These are phyloP conservation scores for Zootoca vivipara DNA, from an alignment of 2,113 vertebrate species.

Conservation along the genomic window DNA sequence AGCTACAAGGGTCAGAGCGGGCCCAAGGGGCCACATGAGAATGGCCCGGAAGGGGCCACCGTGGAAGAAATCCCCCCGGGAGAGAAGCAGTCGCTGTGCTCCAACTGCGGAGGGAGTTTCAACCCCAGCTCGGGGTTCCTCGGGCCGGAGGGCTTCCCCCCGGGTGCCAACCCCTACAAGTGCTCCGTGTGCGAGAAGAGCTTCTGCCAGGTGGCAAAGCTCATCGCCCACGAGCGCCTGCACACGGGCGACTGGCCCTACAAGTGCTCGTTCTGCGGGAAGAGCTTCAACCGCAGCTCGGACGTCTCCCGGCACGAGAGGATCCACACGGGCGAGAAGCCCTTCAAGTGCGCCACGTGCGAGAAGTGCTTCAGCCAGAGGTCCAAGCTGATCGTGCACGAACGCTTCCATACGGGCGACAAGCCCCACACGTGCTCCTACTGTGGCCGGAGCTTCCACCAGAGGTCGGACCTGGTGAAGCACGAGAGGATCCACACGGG, in stretches of 20 bases:
- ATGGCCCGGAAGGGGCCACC: background rate
- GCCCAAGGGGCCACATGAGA: background rate
- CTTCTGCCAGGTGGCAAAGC: conserved; percentile 12
- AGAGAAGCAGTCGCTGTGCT: background rate
- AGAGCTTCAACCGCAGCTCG: conserved; percentile 27
- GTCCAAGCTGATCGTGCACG: conserved; percentile 29
- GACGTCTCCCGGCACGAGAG: conserved; percentile 23
- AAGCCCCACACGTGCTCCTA: conserved; percentile 29
- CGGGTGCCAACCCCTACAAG: background rate
- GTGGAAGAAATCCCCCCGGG: rapidly evolving
- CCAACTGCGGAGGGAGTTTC: conserved; percentile 13
- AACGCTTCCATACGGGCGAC: conserved; percentile 7
- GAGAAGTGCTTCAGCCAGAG: conserved; percentile 31
- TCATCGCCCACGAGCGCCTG: conserved; percentile 16
- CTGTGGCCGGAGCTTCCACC: conserved; percentile 25
- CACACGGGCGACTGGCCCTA: conserved; percentile 21
- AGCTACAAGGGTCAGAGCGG: background rate
- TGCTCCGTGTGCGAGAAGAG: conserved; percentile 17
- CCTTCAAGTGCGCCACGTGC: conserved; percentile 16
- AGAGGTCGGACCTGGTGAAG: conserved; percentile 14
- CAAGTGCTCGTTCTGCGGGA: conserved; percentile 26
- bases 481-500: conserved; percentile 32
- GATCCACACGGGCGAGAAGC: conserved; percentile 29
- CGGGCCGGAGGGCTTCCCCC: background rate
- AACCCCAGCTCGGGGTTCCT: background rate